Evolutionary conservation across 53 echinoderm and acorn worm species (phyloP), one percentile per base, ranked within the genome.

Genomic region (Astropecten irregularis): DNA sequence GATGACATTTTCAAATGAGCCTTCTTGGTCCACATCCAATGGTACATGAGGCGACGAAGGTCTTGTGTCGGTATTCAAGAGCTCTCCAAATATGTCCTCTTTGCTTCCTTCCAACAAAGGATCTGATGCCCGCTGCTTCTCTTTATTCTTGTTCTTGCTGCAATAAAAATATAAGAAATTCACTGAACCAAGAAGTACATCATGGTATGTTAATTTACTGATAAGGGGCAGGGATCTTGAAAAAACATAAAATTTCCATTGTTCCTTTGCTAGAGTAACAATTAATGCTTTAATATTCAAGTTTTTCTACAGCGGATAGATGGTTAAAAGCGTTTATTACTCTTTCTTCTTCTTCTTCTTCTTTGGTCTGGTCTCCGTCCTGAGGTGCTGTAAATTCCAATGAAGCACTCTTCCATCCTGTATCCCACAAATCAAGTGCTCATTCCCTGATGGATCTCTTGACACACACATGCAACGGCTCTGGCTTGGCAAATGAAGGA

Each of bases 261-360:
- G n/a, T n/a, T n/a, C n/a, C n/a, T n/a, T n/a, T n/a, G n/a, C n/a
- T n/a, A n/a, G n/a, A n/a, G n/a, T n/a, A n/a, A n/a, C n/a, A n/a
- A n/a, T n/a, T n/a, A n/a, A n/a, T n/a, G n/a, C n/a, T n/a, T n/a
- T n/a, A n/a, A n/a, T n/a, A n/a, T n/a, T n/a, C n/a, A n/a, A n/a
- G n/a, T 16, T 57, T 57, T 16, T 57, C 8, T 27, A 57, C 58
- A 23, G 58, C 8, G 58, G 22, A 16, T 16, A 23, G 58, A 6
- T 57, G 7, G 28, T 16, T 6, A n/a, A n/a, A n/a, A n/a, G n/a
- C 22, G 7, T 16, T 16, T 57, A 9, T 9, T 57, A 61, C 83
- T 82, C 53, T 52, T 84, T 84, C 63, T 84, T 84, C 40, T 84
- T 84, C 68, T 72, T 84, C 32, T 72, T 71, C 62, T 72, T 84